Evolutionary conservation across 2,888 invertebrate genomes (phyloP), one percentile per base, ranked within the genome.

Genomic region (Dichetophora obliterata): DNA sequence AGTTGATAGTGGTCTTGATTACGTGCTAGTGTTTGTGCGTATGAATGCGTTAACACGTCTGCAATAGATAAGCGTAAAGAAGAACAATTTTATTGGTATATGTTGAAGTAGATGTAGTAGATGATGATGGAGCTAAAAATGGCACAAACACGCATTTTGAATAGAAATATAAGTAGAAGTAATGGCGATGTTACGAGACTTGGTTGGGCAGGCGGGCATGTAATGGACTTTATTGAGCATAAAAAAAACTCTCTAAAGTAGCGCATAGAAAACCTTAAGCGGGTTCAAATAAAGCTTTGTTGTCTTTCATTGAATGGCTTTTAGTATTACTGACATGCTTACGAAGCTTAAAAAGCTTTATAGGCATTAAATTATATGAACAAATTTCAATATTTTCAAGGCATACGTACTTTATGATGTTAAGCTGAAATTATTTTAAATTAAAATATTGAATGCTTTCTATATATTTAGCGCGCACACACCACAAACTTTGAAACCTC

Each of bases 51-150:
- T 50, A 27, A n/a, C 34, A 69, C 27, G 69, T 69, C 69, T 69
- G 69, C 69, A 69, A 69, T 52, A 69, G 54, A 69, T 50, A 69
- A 69, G 52, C 69, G 69, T 52, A 69, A 69, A 69, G 52, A 69
- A 69, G 31, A 69, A 69, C 16, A 69, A 27, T 69, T 69, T 69
- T 69, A 69, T 27, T 69, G 54, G 34, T 14, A 31, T n/a, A n/a
- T 69, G 31, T 31, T 63, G 61, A 59, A 22, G 57, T 22, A 11
- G 11, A 22, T 11, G 50, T 24, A 27, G 48, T 16, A 24, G 48
- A 50, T 43, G 48, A 50, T 66, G 31, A 27, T 24, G 9, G 16
- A 43, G 24, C 19, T 27, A 34, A 16, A 31, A n/a, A 63, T 19
- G 63, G 31, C 63, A n/a, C n/a, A n/a, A 16, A 34, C 63, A 63